Evolutionary conservation across 2,888 invertebrate genomes (phyloP), one percentile per base, ranked within the genome.

Genomic region (Amiota mariae): DNA sequence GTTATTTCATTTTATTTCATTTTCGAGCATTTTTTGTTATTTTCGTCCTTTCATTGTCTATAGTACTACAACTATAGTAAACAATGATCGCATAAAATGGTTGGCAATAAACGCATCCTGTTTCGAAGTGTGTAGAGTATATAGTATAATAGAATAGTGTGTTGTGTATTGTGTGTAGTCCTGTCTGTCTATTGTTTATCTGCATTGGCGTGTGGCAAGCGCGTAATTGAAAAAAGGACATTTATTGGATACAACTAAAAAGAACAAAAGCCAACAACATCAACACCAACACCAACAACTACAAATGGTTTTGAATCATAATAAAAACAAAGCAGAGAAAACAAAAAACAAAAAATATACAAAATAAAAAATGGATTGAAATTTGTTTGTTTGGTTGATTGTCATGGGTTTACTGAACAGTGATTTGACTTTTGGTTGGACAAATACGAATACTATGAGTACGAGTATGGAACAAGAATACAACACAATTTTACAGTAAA

Each of bases 141-240:
- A 24, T 24, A 24, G 3, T 24, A 24, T 24, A 24, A 2, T 24
- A 6, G 1, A 36, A 6, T 36, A 6, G 8, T 36, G 6, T 36
- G 36, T 24, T 1, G 1, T 24, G 24, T 24, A 3, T 24, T 24
- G 36, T 2, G 2, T 0, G 36, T 36, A 36, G 36, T 82, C 84
- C 82, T 84, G 82, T 82, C 82, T 63, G 63, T 82, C 82, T 84
- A 81, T 83, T 83, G 84, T 83, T 83, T 83, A 81, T 83, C 79
- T 82, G 80, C 73, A 78, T 75, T 81, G 81, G 79, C 78, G 81
- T 83, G 82, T 78, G 82, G 79, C 80, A 77, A 81, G 82, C 80
- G 84, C 81, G 82, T 83, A 83, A 84, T 83, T 84, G 82, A 84
- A 84, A 83, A 59, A 84, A 80, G 82, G 84, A 83, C 84, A 81